Evolutionary conservation across 1,140 invertebrate genomes (phyloP).

Genomic region (Hydropsyche tenuis): DNA sequence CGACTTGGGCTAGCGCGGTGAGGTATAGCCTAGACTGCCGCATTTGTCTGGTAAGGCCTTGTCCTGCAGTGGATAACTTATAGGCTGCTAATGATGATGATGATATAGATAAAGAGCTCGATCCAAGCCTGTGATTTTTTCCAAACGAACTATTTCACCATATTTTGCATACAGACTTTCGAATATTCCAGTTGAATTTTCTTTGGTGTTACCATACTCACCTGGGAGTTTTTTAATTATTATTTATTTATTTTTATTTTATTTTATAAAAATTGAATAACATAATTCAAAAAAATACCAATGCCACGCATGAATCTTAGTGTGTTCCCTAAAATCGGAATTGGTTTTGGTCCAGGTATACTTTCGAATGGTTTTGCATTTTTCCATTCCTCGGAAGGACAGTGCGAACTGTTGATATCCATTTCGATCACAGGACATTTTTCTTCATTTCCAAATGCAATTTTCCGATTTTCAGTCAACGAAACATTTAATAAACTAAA

Average conservation of each 20-base stretch:
- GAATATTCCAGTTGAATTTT: not conserved
- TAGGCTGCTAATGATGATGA: no score
- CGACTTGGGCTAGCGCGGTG: no score
- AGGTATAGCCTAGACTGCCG: no score
- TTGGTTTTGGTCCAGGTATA: constrained; percentile 44
- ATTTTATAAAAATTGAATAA: constrained; percentile 7
- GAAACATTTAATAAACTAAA: no score
- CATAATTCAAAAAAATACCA: constrained; percentile 27
- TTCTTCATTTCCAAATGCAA: not conserved
- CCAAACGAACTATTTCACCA: constrained; percentile 34
- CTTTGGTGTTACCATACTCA: constrained; percentile 23
- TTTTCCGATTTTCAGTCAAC: no score
- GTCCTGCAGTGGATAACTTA: no score
- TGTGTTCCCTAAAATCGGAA: constrained; percentile 44
- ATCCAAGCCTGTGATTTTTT: not conserved
- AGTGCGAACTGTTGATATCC: not conserved
- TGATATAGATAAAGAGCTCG: no score
- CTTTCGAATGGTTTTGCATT: constrained; percentile 42
- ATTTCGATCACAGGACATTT: not conserved
- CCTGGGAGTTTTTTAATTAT: constrained; percentile 28
- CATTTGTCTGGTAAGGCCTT: no score
- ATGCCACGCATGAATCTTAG: constrained; percentile 44
- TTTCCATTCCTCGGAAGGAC: constrained; percentile 25
- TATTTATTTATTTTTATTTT: not conserved
- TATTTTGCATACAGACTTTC: not conserved